phyloP scores from a whole-genome alignment of 1,140 invertebrate genomes.

The Brachionus manjavacas region DNA sequence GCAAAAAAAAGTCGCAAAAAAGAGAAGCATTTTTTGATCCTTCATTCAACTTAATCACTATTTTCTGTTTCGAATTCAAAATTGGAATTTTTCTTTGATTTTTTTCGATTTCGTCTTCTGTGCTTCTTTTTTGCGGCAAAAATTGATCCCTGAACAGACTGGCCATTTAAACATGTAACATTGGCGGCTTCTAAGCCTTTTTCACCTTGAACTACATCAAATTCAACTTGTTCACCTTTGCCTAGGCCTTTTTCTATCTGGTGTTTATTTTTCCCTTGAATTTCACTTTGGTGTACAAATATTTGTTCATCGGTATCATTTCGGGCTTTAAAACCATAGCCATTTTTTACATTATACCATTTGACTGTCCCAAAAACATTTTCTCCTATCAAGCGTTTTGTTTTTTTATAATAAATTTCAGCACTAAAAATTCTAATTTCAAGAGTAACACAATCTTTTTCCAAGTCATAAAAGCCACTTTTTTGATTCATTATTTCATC shows the following conservation, averaged over 20 bases:
- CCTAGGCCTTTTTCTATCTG: constrained; percentile 95
- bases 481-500: neutral
- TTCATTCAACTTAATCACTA: too few relatives aligned
- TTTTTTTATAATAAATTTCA: neutral
- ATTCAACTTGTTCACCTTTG: constrained; percentile 95
- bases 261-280: constrained; percentile 89
- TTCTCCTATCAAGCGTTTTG: neutral
- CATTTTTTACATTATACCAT: constrained; percentile 99
- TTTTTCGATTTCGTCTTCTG: neutral
- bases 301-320: constrained; percentile 99
- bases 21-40: too few relatives aligned
- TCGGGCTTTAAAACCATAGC: constrained; percentile 96
- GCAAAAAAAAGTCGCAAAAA: too few relatives aligned
- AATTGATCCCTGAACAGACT: constrained; percentile 85
- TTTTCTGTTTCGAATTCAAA: too few relatives aligned
- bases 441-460: neutral
- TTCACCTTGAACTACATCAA: constrained; percentile 80
- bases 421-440: neutral
- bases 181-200: constrained; percentile 88
- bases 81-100: too few relatives aligned
- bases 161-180: constrained; percentile 87
- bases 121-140: constrained; percentile 69
- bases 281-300: constrained; percentile 91
- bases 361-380: constrained; percentile 78
- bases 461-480: neutral